These are phyloP conservation scores for Lasioglossum leucozonium DNA, from an alignment of 2,888 invertebrate genomes.

Conservation along the genomic window DNA sequence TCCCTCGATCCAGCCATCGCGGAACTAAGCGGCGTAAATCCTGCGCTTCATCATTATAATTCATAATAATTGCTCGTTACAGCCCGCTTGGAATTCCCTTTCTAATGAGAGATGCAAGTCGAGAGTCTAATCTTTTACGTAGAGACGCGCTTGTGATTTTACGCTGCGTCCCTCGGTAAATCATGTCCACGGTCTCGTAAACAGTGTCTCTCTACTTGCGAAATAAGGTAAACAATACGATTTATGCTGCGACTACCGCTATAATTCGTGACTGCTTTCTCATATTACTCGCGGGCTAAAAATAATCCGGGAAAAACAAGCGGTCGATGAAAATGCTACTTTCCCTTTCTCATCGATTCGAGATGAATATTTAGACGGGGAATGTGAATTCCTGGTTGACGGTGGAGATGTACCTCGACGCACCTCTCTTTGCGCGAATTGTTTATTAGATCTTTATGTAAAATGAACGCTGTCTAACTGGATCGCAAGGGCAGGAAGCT, in stretches of 20 bases:
- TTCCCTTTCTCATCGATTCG: slow-evolving; percentile 7
- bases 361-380: too few species aligned
- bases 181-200: slow-evolving; percentile 16
- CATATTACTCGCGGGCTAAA: neutral
- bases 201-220: slow-evolving; percentile 26
- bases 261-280: neutral
- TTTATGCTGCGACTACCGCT: slow-evolving; percentile 3
- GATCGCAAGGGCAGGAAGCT: too few species aligned
- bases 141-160: slow-evolving; percentile 18
- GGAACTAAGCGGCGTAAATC: slow-evolving; percentile 24
- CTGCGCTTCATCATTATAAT: slow-evolving; percentile 15
- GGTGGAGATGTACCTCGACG: neutral
- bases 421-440: neutral
- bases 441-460: neutral
- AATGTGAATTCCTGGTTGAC: neutral
- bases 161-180: slow-evolving; percentile 21
- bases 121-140: slow-evolving; percentile 8
- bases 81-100: slow-evolving; percentile 3
- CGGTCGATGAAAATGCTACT: neutral
- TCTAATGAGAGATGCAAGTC: neutral
- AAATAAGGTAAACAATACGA: slow-evolving; percentile 14
- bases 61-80: slow-evolving; percentile 27
- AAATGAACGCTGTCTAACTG: too few species aligned
- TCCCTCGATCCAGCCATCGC: neutral
- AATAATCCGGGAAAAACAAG: slow-evolving; percentile 25